Percentiles rank a stretch among this genome's conserved stretches.
phyloP scores from a whole-genome alignment of 2,797 vertebrate species.

The Carapus acus region DNA sequence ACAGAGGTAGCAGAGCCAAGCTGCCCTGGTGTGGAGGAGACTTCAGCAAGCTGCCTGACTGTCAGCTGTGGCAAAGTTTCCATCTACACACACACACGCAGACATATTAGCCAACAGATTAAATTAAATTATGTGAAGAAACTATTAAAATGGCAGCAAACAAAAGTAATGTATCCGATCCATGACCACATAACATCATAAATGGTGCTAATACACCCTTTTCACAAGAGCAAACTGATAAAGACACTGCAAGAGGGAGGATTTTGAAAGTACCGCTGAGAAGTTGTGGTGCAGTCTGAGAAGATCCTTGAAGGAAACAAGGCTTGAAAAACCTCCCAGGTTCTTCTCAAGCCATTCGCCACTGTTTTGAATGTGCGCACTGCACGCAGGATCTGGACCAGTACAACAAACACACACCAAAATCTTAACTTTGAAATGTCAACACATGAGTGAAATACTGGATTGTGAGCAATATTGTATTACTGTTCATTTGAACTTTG shows the following conservation, averaged over 20 bases:
- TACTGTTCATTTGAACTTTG: neutral
- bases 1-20: slow-evolving; percentile 55
- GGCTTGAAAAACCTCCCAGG: slow-evolving; percentile 56
- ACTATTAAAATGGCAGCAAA: too few relatives aligned
- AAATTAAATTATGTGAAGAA: too few relatives aligned
- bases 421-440: too few relatives aligned
- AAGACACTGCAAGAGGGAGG: neutral
- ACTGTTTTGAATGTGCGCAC: slow-evolving; percentile 32
- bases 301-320: slow-evolving; percentile 52
- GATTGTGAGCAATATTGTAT: neutral
- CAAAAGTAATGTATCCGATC: too few relatives aligned
- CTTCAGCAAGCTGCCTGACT: slow-evolving; percentile 60
- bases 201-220: neutral
- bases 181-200: too few relatives aligned
- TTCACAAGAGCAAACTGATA: too few relatives aligned
- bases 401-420: slow-evolving; percentile 4
- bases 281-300: slow-evolving; percentile 51
- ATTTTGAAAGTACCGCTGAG: slow-evolving; percentile 43
- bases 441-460: neutral
- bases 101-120: neutral
- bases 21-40: slow-evolving; percentile 59
- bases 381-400: slow-evolving; percentile 60
- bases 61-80: slow-evolving; percentile 55
- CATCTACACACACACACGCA: slow-evolving; percentile 48
- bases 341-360: slow-evolving; percentile 64